phyloP scores from a whole-genome alignment of 1,140 invertebrate genomes.

The Coptotermes formosanus region DNA sequence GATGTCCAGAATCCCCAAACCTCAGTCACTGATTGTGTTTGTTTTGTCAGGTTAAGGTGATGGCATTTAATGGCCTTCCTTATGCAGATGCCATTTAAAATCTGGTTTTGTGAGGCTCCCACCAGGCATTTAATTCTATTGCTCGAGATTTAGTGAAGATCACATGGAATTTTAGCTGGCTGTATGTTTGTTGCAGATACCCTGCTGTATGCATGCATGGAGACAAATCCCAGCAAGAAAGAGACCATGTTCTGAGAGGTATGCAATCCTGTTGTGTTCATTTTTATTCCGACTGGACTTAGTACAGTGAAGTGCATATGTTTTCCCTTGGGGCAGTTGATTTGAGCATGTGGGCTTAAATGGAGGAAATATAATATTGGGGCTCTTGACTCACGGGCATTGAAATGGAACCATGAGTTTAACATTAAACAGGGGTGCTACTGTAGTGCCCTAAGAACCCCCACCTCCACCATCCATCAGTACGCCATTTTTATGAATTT shows the following conservation, averaged over 20 bases:
- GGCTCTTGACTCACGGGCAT: too few relatives aligned
- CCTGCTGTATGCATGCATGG: slow-evolving; percentile 84
- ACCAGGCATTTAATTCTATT: neutral
- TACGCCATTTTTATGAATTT: too few relatives aligned
- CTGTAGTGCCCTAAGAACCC: too few relatives aligned
- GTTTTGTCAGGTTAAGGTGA: neutral
- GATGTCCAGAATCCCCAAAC: too few relatives aligned
- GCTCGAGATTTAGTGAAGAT: neutral
- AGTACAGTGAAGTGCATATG: neutral
- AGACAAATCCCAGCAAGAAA: slow-evolving; percentile 86
- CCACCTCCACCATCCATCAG: too few relatives aligned
- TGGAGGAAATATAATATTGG: too few relatives aligned
- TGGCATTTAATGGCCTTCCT: neutral
- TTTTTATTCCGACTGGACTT: neutral
- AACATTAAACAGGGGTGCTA: too few relatives aligned
- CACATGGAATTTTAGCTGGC: neutral
- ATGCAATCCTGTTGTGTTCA: slow-evolving; percentile 17
- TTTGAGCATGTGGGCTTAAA: too few relatives aligned
- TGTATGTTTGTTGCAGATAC: slow-evolving; percentile 47
- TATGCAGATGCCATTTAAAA: neutral
- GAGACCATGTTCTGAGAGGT: slow-evolving; percentile 65
- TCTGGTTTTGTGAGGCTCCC: neutral
- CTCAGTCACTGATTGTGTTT: too few relatives aligned
- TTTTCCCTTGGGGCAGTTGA: neutral
- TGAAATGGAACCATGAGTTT: too few relatives aligned